Evolutionary conservation across 2,888 invertebrate species (phyloP).

Genomic region (Cabera pusaria): DNA sequence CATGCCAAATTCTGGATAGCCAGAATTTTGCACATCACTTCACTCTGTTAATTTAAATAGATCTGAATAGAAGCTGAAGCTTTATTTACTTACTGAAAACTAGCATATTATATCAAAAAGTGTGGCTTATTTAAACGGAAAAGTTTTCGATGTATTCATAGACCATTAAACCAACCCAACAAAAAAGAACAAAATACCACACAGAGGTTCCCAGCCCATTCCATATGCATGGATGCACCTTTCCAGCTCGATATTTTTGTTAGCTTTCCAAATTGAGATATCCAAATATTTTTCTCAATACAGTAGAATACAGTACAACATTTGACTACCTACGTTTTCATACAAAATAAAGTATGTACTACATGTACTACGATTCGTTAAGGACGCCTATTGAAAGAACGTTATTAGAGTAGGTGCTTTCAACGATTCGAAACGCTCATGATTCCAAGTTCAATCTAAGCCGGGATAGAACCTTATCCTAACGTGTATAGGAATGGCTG

Average conservation of each 20-base stretch:
- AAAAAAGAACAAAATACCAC: too few species aligned
- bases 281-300: conserved; percentile 8
- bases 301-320: background rate
- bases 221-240: conserved; percentile 1
- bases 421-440: conserved; percentile 23
- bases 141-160: too few species aligned
- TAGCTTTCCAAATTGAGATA: conserved; percentile 4
- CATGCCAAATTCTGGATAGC: too few species aligned
- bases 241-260: conserved; percentile 1
- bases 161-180: too few species aligned
- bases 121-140: too few species aligned
- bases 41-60: too few species aligned
- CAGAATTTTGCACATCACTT: too few species aligned
- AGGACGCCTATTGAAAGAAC: conserved; percentile 17
- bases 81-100: too few species aligned
- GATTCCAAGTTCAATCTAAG: conserved; percentile 25
- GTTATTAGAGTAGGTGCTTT: conserved; percentile 20
- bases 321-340: conserved; percentile 5
- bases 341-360: conserved; percentile 6
- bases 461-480: conserved; percentile 30
- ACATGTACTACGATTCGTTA: conserved; percentile 10
- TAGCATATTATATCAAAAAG: too few species aligned
- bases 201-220: background rate
- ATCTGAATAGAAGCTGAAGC: too few species aligned
- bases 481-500: conserved; percentile 30